Evolutionary conservation across 2,888 invertebrate genomes (phyloP).

Genomic region (Aleiodes alternator): DNA sequence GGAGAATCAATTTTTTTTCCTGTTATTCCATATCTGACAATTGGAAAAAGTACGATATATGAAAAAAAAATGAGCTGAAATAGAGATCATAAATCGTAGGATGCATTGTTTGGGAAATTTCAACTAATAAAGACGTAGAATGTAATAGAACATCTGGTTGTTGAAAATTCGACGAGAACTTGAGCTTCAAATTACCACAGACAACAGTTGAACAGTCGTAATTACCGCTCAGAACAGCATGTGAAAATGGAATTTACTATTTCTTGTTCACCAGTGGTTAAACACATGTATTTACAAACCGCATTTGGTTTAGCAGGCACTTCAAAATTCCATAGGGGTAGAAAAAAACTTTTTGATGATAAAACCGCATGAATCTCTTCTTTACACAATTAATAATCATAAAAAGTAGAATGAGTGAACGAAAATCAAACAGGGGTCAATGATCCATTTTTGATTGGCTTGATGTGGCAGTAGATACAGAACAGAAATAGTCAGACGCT

Average conservation of each 20-base stretch:
- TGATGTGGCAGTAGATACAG: too few species aligned
- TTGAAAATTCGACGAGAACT: background rate
- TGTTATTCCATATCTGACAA: background rate
- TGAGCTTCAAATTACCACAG: background rate
- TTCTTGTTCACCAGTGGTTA: slow-evolving; percentile 10
- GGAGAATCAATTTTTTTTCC: background rate
- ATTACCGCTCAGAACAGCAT: slow-evolving; percentile 41
- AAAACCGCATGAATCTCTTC: too few species aligned
- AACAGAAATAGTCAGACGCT: too few species aligned
- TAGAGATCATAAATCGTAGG: too few species aligned
- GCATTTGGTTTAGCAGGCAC: background rate
- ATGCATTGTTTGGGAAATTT: too few species aligned
- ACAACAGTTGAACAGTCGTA: slow-evolving; percentile 32
- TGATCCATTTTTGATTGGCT: too few species aligned
- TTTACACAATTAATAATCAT: slow-evolving; percentile 40
- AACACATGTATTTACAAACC: slow-evolving; percentile 22
- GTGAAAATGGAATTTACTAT: slow-evolving; percentile 45
- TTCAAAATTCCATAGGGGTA: background rate
- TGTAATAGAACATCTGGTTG: too few species aligned
- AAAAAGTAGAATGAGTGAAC: slow-evolving; percentile 16
- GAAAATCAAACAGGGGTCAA: background rate
- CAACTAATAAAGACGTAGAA: background rate
- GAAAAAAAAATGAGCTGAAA: too few species aligned
- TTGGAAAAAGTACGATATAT: too few species aligned
- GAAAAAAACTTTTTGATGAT: too few species aligned